Evolutionary conservation across 2,797 vertebrate species (phyloP).

Genomic region (Pogoniulus pusillus): DNA sequence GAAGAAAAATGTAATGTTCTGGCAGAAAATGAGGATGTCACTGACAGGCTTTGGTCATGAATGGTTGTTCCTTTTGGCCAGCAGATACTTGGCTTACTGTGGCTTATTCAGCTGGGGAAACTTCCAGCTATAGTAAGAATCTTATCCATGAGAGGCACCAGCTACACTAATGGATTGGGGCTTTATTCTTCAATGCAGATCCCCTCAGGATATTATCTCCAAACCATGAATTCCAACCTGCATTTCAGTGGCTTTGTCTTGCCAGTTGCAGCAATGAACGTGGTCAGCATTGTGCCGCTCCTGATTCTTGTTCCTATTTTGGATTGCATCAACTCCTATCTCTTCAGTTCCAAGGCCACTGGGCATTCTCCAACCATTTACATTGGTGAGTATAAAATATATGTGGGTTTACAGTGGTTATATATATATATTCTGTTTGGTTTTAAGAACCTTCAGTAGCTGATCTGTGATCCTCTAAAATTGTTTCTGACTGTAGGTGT

Average conservation of each 20-base stretch:
- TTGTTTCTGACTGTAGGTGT: not conserved
- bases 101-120: not conserved
- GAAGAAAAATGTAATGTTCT: not conserved
- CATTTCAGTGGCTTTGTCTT: conserved; percentile 79
- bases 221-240: conserved; percentile 88
- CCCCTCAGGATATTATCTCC: conserved; percentile 92
- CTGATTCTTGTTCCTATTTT: conserved; percentile 86
- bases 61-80: not conserved
- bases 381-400: conserved; percentile 79
- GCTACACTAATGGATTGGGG: not conserved
- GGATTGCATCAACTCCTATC: conserved; percentile 79
- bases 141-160: not conserved
- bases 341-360: conserved; percentile 71
- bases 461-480: not conserved
- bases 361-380: conserved; percentile 78
- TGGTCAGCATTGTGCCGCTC: conserved; percentile 86
- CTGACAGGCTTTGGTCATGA: not conserved
- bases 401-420: not conserved
- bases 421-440: accelerated
- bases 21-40: not conserved
- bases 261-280: conserved; percentile 87
- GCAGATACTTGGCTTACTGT: not conserved
- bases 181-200: conserved; percentile 74
- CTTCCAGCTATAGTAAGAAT: not conserved
- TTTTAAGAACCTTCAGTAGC: not conserved